phyloP scores from a whole-genome alignment of 1,140 invertebrate genomes.

The Conopomorpha cramerella region DNA sequence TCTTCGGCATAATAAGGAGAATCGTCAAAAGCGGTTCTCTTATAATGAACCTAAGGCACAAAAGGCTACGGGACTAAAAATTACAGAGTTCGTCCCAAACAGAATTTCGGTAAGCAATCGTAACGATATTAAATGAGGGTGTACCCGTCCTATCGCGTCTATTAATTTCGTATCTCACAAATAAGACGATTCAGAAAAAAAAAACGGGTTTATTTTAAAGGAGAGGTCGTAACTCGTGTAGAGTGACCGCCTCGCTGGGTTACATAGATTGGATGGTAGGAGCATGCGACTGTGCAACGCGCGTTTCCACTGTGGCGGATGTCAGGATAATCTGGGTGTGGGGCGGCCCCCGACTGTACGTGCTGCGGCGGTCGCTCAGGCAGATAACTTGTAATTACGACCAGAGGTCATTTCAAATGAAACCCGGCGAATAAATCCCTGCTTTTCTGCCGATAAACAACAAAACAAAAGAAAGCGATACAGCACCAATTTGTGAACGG shows the following conservation, averaged over 20 bases:
- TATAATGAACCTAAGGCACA: no score
- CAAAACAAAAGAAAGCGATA: conserved; percentile 52
- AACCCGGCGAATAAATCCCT: conserved; percentile 21
- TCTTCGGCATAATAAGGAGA: conserved; percentile 12
- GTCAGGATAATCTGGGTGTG: no score
- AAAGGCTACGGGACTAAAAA: conserved; percentile 23
- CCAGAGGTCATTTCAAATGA: conserved; percentile 53
- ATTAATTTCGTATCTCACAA: conserved; percentile 51
- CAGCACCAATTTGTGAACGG: conserved; percentile 52
- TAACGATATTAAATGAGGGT: conserved; percentile 54
- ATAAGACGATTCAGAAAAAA: conserved; percentile 56
- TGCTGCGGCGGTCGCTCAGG: conserved; percentile 18
- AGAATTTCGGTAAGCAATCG: conserved; percentile 22
- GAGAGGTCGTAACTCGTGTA: conserved; percentile 19
- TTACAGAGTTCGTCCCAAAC: conserved; percentile 43
- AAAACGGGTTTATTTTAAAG: conserved; percentile 47
- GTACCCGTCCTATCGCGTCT: conserved; percentile 30
- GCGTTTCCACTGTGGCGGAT: no score
- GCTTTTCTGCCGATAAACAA: conserved; percentile 26
- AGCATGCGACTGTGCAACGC: no score
- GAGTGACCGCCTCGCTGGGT: no score
- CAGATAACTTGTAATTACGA: conserved; percentile 42
- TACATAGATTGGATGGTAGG: no score
- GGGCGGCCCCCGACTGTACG: no score
- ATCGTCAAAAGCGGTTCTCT: conserved; percentile 3